Evolutionary conservation across 1,140 invertebrate species (phyloP), one percentile per base, ranked within the genome.

Genomic region (Heliconius hewitsoni): DNA sequence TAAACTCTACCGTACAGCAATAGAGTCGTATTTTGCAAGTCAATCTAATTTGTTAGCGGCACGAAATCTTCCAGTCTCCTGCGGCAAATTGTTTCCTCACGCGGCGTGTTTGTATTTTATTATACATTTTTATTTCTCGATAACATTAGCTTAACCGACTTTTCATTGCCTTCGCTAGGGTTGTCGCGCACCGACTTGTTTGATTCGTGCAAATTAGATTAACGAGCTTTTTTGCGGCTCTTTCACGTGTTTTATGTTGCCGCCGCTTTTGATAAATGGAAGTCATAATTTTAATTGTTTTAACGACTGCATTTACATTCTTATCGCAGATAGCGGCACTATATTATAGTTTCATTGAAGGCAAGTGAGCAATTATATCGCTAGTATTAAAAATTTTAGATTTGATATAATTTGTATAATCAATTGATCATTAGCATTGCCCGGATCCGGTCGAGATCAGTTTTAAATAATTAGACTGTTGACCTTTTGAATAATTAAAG

Each of bases 61-160:
- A 90, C 92, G 89, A 93, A 93, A 94, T 94, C 93, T 94, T 94
- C 89, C 91, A 91, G 91, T 93, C 92, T 94, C 90, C 87, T 85
- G 92, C 91, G 93, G 93, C 91, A 93, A 94, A 94, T 94, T 94
- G 92, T 94, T 94, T 94, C 92, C 93, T 93, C 92, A 89, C 91
- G 90, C 91, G 86, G 89, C 89, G 89, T 94, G 92, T 93, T 94
- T 93, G 91, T 93, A 94, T 94, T 94, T 94, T 94, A 94, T 93
- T 94, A 94, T 94, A 94, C 93, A 93, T 94, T 94, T 94, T 94
- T 94, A 94, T 93, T 93, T 90, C 91, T 89, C 93, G 93, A 94
- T 94, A 94, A 94, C 93, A 94, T 94, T 94, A 94, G 93, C 93
- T 93, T 94, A 94, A 94, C 93, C 92, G 93, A 93, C 92, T 94